Percentiles rank a stretch among this genome's conserved stretches.
Evolutionary conservation across 2,888 invertebrate species (phyloP).

Genomic region (Eugnorisma glareosa): DNA sequence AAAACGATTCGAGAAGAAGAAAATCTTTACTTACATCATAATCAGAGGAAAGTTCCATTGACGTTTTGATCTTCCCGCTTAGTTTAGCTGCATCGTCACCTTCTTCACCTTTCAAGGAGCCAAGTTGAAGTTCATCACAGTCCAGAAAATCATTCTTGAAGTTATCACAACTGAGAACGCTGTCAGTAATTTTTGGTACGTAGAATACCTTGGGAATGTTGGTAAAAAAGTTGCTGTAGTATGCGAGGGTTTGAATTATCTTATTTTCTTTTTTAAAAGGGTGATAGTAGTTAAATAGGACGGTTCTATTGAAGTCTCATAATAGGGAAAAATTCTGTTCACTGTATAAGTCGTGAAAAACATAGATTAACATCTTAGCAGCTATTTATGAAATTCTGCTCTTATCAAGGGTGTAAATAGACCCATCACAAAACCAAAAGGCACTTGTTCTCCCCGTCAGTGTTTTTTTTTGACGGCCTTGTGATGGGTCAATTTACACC

Average conservation of each 20-base stretch:
- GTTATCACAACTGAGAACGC: slow-evolving; percentile 45
- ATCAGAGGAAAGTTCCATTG: slow-evolving; percentile 21
- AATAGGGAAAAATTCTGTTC: background rate
- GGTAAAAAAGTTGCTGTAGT: background rate
- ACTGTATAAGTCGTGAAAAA: no score
- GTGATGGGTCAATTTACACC: no score
- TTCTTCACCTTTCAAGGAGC: slow-evolving; percentile 33
- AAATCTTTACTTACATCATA: slow-evolving; percentile 48
- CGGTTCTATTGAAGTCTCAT: background rate
- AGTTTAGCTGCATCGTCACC: slow-evolving; percentile 52
- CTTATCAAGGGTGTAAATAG: no score
- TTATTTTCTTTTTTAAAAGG: background rate
- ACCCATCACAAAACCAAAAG: no score
- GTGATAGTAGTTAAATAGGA: background rate
- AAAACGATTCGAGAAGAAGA: background rate
- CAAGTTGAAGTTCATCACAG: slow-evolving; percentile 43
- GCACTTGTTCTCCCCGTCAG: no score
- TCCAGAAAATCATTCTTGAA: slow-evolving; percentile 56
- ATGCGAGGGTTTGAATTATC: background rate
- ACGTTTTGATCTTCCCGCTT: slow-evolving; percentile 39
- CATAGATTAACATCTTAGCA: no score
- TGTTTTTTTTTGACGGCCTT: no score
- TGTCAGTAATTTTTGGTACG: slow-evolving; percentile 49
- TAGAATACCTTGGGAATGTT: slow-evolving; percentile 41
- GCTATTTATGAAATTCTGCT: no score